These are phyloP conservation scores for Sarcophaga rosellei DNA, from an alignment of 2,888 invertebrate species.

Conservation along the genomic window DNA sequence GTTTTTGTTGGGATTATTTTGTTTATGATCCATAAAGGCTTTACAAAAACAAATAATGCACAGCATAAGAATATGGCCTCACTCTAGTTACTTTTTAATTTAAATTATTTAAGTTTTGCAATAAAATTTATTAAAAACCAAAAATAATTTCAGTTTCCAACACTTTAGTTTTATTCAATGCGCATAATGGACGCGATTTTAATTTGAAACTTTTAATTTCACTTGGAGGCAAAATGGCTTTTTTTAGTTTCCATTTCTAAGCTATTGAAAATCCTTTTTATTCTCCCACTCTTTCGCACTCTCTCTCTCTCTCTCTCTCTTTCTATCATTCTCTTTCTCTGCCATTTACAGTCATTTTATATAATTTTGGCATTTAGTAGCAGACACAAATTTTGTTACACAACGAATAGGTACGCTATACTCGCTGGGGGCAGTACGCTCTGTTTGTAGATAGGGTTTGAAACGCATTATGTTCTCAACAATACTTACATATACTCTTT, in stretches of 20 bases:
- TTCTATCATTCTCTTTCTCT: too few relatives aligned
- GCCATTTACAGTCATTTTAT: background rate
- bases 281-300: too few relatives aligned
- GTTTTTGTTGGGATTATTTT: background rate
- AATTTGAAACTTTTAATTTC: conserved; percentile 31
- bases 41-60: background rate
- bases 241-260: background rate
- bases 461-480: too few relatives aligned
- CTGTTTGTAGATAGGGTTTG: too few relatives aligned
- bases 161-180: conserved; percentile 2
- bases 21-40: background rate
- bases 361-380: conserved; percentile 16
- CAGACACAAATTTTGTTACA: background rate
- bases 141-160: background rate
- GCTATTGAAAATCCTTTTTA: background rate
- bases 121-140: conserved; percentile 7
- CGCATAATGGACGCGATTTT: background rate
- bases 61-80: background rate
- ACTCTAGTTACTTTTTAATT: conserved; percentile 13
- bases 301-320: too few relatives aligned
- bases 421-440: too few relatives aligned
- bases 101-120: background rate
- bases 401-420: too few relatives aligned
- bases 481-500: too few relatives aligned
- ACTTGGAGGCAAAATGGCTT: background rate